Base-by-base conservation (phyloP, 2,888 invertebrate species). In the Abrostola triplasia region DNA sequence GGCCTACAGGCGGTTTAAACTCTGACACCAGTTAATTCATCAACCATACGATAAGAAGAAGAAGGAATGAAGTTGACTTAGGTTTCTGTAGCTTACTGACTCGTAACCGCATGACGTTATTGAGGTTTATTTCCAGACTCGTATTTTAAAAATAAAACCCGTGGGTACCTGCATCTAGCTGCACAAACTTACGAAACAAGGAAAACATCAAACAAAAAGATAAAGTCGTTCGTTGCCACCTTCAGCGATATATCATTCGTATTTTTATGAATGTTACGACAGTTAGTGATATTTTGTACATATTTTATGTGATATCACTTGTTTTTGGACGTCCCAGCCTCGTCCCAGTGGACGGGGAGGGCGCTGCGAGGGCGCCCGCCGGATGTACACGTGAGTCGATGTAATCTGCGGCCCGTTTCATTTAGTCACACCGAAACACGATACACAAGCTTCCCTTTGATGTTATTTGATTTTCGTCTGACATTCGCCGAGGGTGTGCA, bases 401-500 rank as follows among this genome's bases (percentile, higher is more conserved):
- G 80, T 80, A 83, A 88, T 88, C 86, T 76, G 83, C 81, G 81
- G 77, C 81, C 76, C 79, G 84, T 86, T 86, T 79, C 72, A 79
- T 81, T 80, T 79, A 80, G 80, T 87, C 83, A 86, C 85, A 85
- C 85, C 81, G 86, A 83, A 87, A 88, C 81, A 74, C 76, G 88
- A 88, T 87, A 86, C 83, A 85, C 81, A 86, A 86, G 81, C 82
- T 82, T 79, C 79, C 77, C 89, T 91, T 90, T 91, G 89, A 91
- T 88, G 85, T 86, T 81, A 73, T 78, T 84, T 79, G 82, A 84
- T 84, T 87, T 84, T 84, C 75, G 82, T 85, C 86, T 85, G 84
- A 88, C 88, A 86, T 88, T 87, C 79, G 77, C 75, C 78, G 81
- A 83, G 80, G 73, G 64, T 6, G 12, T 24, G 44, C 24, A 47